These are phyloP conservation scores for Ceuthmochares aereus DNA, from an alignment of 2,113 vertebrate species.

Conservation along the genomic window DNA sequence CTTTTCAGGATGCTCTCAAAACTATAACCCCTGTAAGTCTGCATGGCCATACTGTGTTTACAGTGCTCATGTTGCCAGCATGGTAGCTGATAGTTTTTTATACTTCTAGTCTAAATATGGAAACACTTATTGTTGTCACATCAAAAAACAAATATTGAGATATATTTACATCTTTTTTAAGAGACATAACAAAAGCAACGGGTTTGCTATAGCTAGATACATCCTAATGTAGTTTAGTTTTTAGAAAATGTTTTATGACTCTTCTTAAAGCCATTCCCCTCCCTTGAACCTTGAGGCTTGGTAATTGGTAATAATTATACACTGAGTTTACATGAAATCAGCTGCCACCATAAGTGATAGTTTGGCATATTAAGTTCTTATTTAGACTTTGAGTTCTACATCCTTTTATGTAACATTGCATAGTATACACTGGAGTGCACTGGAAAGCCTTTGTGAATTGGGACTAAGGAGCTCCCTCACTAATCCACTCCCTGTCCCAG, in stretches of 20 bases:
- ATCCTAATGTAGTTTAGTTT: background rate
- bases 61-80: background rate
- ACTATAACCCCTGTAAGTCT: background rate
- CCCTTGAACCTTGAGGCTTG: background rate
- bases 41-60: background rate
- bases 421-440: background rate
- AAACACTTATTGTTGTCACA: background rate
- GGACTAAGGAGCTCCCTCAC: background rate
- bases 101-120: background rate
- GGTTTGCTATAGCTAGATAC: background rate
- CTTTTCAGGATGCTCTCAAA: background rate
- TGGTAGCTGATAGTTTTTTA: background rate
- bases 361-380: background rate
- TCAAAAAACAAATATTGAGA: background rate
- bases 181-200: background rate
- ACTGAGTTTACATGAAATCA: background rate
- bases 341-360: rapidly evolving
- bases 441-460: background rate
- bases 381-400: background rate
- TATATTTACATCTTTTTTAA: background rate
- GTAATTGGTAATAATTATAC: background rate
- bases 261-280: background rate
- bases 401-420: background rate
- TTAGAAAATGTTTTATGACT: background rate
- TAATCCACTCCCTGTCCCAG: background rate